Conservation (phyloP, 2,113 vertebrate species). For the Pycnonotus jocosus region DNA sequence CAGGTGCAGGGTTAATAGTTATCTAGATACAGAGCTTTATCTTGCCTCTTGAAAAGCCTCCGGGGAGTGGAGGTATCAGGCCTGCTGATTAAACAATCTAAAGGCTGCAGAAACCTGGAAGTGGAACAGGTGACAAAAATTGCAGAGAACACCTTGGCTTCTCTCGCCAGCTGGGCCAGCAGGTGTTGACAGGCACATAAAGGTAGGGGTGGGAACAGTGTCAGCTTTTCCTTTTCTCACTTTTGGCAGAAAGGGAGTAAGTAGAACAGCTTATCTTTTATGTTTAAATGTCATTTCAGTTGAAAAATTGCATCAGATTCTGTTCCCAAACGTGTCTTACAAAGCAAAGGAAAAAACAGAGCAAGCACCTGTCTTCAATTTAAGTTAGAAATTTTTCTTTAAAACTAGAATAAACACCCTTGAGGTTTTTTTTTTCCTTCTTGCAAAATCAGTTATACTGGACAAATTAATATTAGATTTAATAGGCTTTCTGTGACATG, state of each 20-base stretch:
- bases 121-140: background rate
- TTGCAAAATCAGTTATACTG: background rate
- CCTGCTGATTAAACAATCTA: background rate
- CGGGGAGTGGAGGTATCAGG: background rate
- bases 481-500: background rate
- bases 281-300: background rate
- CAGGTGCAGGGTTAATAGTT: conserved; percentile 19
- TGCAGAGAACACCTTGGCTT: background rate
- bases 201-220: background rate
- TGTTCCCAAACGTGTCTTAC: background rate
- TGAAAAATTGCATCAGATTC: background rate
- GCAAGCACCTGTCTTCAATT: background rate
- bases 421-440: background rate
- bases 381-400: background rate
- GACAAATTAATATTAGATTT: background rate
- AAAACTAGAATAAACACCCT: background rate
- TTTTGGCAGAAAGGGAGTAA: background rate
- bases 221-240: background rate
- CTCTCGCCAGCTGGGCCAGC: background rate
- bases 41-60: background rate
- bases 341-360: background rate
- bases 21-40: background rate
- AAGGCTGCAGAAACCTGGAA: background rate
- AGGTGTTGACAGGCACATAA: background rate
- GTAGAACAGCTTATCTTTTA: background rate